Evolutionary conservation across 2,888 invertebrate species (phyloP).

Genomic region (Homarus gammarus): DNA sequence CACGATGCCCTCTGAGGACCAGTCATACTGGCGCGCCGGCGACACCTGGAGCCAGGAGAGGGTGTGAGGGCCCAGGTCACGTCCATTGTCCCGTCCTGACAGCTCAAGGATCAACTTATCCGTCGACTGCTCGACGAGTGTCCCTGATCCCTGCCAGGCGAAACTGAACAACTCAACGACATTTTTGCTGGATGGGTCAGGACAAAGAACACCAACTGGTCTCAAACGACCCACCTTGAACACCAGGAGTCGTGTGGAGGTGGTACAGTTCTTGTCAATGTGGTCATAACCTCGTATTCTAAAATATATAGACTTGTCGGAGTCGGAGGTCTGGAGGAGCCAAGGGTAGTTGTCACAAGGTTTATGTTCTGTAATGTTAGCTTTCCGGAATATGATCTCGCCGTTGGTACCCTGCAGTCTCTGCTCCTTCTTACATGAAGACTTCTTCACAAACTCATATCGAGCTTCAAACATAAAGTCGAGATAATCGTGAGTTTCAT

Average conservation of each 20-base stretch:
- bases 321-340: conserved; percentile 73
- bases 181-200: conserved; percentile 71
- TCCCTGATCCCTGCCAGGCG: conserved; percentile 75
- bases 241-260: conserved; percentile 67
- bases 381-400: conserved; percentile 70
- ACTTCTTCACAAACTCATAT: conserved; percentile 74
- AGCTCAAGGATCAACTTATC: conserved; percentile 73
- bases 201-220: conserved; percentile 73
- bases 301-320: conserved; percentile 72
- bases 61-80: conserved; percentile 67
- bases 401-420: conserved; percentile 73
- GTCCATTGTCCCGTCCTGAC: conserved; percentile 47
- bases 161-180: conserved; percentile 74
- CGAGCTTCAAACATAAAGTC: conserved; percentile 76
- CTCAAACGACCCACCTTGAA: conserved; percentile 75
- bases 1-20: conserved; percentile 74
- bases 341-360: conserved; percentile 75
- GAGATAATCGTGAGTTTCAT: conserved; percentile 70
- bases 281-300: conserved; percentile 75
- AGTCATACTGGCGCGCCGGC: conserved; percentile 74
- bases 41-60: conserved; percentile 75
- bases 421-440: conserved; percentile 72
- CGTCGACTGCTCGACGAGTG: conserved; percentile 73
- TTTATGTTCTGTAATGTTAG: conserved; percentile 67
- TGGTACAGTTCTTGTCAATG: conserved; percentile 73